A percentile compares a stretch with the other conserved stretches of the same genome.
Evolutionary conservation across 1,140 invertebrate genomes (phyloP).

Genomic region (Ceratosolen solmsi): DNA sequence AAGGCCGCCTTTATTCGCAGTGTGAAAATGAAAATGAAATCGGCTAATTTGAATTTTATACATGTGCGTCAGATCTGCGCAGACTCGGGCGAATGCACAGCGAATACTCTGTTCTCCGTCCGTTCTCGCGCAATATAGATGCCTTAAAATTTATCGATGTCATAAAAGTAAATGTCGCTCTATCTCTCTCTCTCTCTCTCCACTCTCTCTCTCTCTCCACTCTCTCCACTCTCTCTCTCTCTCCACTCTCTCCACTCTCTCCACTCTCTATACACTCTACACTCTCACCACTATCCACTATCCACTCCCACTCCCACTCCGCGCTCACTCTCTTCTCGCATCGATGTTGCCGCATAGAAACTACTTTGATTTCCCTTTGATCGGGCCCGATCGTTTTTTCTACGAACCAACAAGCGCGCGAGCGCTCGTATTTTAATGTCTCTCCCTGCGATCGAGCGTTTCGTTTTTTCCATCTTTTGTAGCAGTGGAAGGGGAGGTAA

Average conservation of each 20-base stretch:
- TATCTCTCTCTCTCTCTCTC: constrained; percentile 1
- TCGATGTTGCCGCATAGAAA: constrained; percentile 23
- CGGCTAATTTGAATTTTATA: constrained; percentile 46
- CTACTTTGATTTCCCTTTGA: constrained; percentile 49
- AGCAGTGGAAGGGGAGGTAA: background rate
- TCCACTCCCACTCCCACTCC: background rate
- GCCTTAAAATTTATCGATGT: constrained; percentile 47
- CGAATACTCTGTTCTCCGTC: constrained; percentile 8
- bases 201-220: background rate
- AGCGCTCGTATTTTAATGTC: constrained; percentile 47
- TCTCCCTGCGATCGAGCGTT: background rate
- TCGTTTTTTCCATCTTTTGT: background rate
- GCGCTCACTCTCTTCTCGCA: background rate
- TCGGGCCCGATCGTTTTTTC: constrained; percentile 35
- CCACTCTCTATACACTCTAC: background rate
- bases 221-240: background rate
- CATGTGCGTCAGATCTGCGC: background rate
- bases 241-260: background rate
- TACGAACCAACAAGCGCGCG: constrained; percentile 10
- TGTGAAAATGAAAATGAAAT: constrained; percentile 50
- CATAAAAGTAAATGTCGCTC: constrained; percentile 44
- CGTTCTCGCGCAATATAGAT: constrained; percentile 36
- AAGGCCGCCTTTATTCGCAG: constrained; percentile 33
- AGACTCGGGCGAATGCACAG: background rate
- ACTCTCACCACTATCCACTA: background rate